These are phyloP conservation scores for Tenrec ecaudatus DNA, from an alignment of 2,113 vertebrate species.

Conservation along the genomic window DNA sequence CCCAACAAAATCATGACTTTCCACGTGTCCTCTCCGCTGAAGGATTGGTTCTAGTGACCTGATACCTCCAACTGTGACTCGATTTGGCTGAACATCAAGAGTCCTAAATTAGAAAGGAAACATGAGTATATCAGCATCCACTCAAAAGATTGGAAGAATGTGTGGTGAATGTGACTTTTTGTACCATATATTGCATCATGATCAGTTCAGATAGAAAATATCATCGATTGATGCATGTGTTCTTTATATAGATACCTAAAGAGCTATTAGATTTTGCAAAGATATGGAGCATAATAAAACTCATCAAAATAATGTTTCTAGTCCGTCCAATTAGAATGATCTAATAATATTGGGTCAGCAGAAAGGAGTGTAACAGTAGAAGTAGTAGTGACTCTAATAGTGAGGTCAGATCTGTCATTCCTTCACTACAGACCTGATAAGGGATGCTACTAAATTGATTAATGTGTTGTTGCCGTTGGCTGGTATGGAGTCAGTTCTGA, in stretches of 20 bases:
- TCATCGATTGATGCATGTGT: background rate
- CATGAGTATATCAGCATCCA: background rate
- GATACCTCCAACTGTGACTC: constrained; percentile 95
- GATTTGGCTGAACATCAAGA: constrained; percentile 96
- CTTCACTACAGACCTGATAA: background rate
- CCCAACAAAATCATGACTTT: constrained; percentile 97
- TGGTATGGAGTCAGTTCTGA: no score
- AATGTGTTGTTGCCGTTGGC: background rate
- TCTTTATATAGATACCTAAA: background rate
- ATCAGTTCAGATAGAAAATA: background rate
- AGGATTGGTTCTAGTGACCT: constrained; percentile 93
- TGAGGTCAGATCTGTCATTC: background rate
- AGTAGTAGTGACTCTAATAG: background rate
- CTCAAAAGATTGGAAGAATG: background rate
- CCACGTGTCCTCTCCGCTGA: constrained; percentile 94
- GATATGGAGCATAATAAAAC: background rate
- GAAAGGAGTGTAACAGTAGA: background rate
- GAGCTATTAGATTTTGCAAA: background rate
- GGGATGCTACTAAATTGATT: background rate
- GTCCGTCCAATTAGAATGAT: background rate
- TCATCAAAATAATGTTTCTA: background rate
- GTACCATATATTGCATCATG: background rate
- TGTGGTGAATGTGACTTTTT: background rate
- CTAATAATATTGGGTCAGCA: background rate
- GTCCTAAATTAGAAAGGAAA: constrained; percentile 88